These are phyloP conservation scores for Crocuta crocuta DNA, from an alignment of 2,113 vertebrate species.

Conservation along the genomic window DNA sequence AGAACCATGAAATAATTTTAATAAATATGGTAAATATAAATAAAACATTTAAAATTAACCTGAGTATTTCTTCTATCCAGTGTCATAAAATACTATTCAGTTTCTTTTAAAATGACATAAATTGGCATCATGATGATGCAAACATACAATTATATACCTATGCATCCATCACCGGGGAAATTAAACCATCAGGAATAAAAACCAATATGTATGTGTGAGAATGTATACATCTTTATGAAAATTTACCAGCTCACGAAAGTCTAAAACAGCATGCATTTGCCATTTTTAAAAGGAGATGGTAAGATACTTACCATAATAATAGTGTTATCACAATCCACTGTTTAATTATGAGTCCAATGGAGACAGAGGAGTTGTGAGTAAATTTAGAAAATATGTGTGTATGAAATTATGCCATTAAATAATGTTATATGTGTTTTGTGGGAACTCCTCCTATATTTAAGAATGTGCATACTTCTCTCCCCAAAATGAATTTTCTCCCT, in stretches of 20 bases:
- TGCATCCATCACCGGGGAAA: background rate
- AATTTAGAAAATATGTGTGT: background rate
- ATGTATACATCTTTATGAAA: background rate
- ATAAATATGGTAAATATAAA: conserved; percentile 3
- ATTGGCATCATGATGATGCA: background rate
- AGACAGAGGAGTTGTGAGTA: background rate
- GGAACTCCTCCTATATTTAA: background rate
- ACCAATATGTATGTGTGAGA: background rate
- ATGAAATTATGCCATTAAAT: background rate
- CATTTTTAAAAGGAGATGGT: background rate
- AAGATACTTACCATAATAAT: background rate
- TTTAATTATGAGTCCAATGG: background rate
- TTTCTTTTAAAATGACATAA: background rate
- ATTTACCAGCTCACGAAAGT: background rate
- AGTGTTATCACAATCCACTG: background rate
- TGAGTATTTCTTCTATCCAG: background rate
- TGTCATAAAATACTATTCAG: background rate
- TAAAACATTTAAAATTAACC: background rate
- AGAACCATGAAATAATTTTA: conserved; percentile 23
- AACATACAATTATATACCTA: background rate
- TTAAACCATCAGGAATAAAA: background rate
- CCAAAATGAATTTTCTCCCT: background rate
- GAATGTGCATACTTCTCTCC: background rate
- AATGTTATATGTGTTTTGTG: background rate
- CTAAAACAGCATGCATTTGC: background rate